Base-by-base conservation (phyloP, 2,113 vertebrate species). In the Brachypteracias leptosomus region DNA sequence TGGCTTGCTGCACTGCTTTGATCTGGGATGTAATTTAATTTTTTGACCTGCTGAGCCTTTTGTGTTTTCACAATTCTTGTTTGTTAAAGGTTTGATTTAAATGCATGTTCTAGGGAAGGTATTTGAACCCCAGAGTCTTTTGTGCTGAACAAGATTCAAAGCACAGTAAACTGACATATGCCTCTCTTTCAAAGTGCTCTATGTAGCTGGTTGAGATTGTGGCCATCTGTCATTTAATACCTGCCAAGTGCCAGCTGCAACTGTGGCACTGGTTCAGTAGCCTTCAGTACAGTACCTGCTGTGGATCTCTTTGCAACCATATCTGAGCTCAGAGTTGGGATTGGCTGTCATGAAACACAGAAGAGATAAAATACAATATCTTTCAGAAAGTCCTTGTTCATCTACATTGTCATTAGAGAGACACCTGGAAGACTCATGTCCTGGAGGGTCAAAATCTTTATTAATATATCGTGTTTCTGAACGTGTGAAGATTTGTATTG, bases 201-300 rank as follows among this genome's bases (percentile, higher is more conserved):
- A 0, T 80, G 62, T 80, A 55, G 67, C 91, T 91, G 78, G 33
- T 76, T 92, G 68, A 88, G 80, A 88, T 95, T 10, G 7, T 73
- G 73, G 49, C 96, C 91, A 96, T 97, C 97, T 97, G 63, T 63
- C 87, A 88, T 87, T 96, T 89, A 84, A 44, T 68, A 80, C 82
- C 68, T 8, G 6, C 90, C 88, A 94, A 92, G 7, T 83, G n/a
- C 85, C 67, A 88, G 62, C 67, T 88, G 84, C 49, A 79, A 7
- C 13, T 17, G 22, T 70, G 90, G 73, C 73, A 38, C 31, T 19
- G 51, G 36, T 73, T 91, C 76, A 65, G 75, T 47, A 86, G 58
- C 42, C 44, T 61, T 92, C 76, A 78, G 67, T 78, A 46, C 71
- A 47, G 63, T 68, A 91, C 90, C 78, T 88, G 78, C 68, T 95